phyloP scores from a whole-genome alignment of 2,113 vertebrate genomes.

The Oreochromis niloticus region DNA sequence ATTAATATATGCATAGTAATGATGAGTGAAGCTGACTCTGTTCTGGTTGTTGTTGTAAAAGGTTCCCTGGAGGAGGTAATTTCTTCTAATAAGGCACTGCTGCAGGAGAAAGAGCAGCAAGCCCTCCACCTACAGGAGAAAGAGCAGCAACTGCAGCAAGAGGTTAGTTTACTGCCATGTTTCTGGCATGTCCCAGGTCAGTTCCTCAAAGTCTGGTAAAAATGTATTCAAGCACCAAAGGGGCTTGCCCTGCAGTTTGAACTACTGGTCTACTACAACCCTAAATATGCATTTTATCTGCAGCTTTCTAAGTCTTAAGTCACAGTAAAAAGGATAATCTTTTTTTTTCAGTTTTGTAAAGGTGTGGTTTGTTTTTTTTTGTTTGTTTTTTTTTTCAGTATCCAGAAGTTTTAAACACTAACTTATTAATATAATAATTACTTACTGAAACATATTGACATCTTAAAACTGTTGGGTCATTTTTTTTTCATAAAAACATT shows the following conservation, averaged over 20 bases:
- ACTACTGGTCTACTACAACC: not conserved
- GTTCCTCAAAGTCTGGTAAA: not conserved
- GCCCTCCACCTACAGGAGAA: conserved; percentile 66
- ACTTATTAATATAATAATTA: not conserved
- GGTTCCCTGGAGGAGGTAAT: conserved; percentile 68
- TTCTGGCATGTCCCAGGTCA: not conserved
- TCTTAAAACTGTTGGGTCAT: not conserved
- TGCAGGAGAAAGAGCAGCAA: conserved; percentile 65
- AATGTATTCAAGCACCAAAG: not conserved
- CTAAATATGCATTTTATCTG: not conserved
- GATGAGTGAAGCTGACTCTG: not conserved
- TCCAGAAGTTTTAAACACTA: not conserved
- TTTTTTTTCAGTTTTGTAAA: not conserved
- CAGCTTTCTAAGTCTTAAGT: not conserved
- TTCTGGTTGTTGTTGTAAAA: conserved; percentile 6
- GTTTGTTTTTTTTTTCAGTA: rapidly evolving
- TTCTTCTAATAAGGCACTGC: conserved; percentile 56
- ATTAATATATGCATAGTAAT: not conserved
- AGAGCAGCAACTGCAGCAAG: conserved; percentile 65
- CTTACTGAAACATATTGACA: not conserved
- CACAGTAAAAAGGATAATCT: not conserved
- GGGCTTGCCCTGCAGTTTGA: not conserved
- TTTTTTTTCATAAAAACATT: not conserved
- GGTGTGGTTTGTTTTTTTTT: rapidly evolving
- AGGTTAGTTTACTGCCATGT: conserved; percentile 64